Percentiles rank a stretch among this genome's conserved stretches.
Conservation (phyloP, 2,888 invertebrate genomes). For the Ochropacha duplaris region DNA sequence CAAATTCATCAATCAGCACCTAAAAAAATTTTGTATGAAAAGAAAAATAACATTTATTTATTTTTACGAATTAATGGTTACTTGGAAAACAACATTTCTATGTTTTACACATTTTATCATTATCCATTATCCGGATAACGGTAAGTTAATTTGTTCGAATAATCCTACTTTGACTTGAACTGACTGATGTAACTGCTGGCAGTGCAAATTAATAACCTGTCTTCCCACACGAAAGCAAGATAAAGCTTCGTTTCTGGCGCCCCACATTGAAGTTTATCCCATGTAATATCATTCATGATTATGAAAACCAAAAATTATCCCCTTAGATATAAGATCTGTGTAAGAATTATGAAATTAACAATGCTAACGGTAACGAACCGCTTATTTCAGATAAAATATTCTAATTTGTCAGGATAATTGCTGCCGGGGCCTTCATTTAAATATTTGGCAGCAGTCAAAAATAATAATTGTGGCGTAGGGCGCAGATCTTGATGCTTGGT, state of each 20-base stretch:
- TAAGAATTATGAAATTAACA: conserved; percentile 17
- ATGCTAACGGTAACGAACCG: conserved; percentile 23
- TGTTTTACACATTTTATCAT: not conserved
- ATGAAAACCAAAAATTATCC: conserved; percentile 10
- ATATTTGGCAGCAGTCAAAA: not conserved
- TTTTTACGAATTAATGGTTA: no score
- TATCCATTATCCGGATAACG: not conserved
- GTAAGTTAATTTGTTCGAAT: conserved; percentile 1
- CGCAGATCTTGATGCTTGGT: not conserved
- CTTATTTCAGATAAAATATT: conserved; percentile 11
- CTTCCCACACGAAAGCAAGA: conserved; percentile 9
- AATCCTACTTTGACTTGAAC: conserved; percentile 8
- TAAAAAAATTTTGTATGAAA: no score
- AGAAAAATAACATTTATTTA: no score
- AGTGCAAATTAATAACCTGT: conserved; percentile 19
- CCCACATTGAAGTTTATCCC: conserved; percentile 14
- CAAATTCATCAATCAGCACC: no score
- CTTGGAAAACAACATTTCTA: no score
- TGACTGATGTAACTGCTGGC: conserved; percentile 8
- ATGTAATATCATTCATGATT: conserved; percentile 6
- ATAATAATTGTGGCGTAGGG: not conserved
- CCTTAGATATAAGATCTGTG: conserved; percentile 8
- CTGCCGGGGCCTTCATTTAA: not conserved
- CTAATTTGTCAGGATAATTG: conserved; percentile 13
- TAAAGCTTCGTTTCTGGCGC: conserved; percentile 13